phyloP scores from a whole-genome alignment of 2,888 invertebrate genomes.

The Antheraea assamensis region DNA sequence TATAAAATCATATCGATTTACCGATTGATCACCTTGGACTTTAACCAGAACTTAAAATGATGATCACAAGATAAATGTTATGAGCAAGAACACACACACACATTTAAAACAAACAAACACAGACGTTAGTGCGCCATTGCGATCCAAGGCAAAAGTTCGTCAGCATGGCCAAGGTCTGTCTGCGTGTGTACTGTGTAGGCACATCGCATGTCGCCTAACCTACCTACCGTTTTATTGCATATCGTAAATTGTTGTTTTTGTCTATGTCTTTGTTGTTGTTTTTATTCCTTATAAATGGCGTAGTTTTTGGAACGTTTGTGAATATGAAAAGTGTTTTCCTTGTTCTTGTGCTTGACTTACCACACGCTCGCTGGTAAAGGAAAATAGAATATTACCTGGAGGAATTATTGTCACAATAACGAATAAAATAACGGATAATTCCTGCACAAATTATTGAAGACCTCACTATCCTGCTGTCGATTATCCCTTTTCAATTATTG shows the following conservation, averaged over 20 bases:
- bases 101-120: conserved; percentile 19
- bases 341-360: too few relatives aligned
- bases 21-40: not conserved
- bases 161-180: conserved; percentile 36
- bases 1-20: not conserved
- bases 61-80: not conserved
- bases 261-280: not conserved
- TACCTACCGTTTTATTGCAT: conserved; percentile 20
- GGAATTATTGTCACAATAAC: too few relatives aligned
- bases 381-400: too few relatives aligned
- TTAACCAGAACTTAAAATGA: conserved; percentile 1
- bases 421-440: too few relatives aligned
- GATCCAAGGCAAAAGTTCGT: conserved; percentile 37
- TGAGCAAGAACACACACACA: conserved; percentile 11
- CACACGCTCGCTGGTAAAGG: too few relatives aligned
- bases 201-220: conserved; percentile 14
- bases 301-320: too few relatives aligned
- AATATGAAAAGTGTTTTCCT: too few relatives aligned
- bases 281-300: not conserved
- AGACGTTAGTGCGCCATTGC: conserved; percentile 22
- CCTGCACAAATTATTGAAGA: too few relatives aligned
- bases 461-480: too few relatives aligned
- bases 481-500: too few relatives aligned
- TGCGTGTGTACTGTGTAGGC: conserved; percentile 35
- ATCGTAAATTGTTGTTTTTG: conserved; percentile 6